Base-by-base conservation (phyloP, 2,113 vertebrate species). In the Atrichornis clamosus region DNA sequence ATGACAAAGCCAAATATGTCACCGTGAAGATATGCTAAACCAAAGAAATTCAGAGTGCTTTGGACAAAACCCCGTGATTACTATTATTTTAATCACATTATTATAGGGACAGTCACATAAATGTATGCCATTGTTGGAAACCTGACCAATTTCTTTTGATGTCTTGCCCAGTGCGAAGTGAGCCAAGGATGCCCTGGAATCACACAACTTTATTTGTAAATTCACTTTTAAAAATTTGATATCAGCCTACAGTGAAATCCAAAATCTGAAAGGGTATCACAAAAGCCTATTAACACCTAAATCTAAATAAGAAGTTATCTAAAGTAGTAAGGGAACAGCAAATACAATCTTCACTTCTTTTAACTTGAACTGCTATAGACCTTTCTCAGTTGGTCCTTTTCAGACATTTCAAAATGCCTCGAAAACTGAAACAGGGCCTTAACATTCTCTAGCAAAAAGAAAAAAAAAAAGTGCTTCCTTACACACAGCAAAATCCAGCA, bases 51-150 rank as follows among this genome's bases (percentile, higher is more conserved):
- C 73, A 88, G 70, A 92, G 32, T 69, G 84, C 85, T 93, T 70
- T 77, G 70, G 90, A 84, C 39, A 90, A 95, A 89, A 14, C 35
- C 33, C 46, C 63, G n/a, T n/a, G n/a, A 69, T 62, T 64, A 59
- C 85, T 78, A 88, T 26, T 88, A 77, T 87, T 96, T 97, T 93
- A 96, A 96, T 97, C 92, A 84, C 67, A 87, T 95, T 94, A 93
- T 96, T 96, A 89, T 30, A 86, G 84, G 52, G 70, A 64, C 89
- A 94, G 89, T 70, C 75, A 90, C 85, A 93, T 72, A 96, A 96
- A 87, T 64, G 47, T 33, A 87, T 78, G 73, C 32, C 21, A 32
- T 27, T 89, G 62, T 90, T 90, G 62, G 88, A 85, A 96, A 93
- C 32, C 21, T 77, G 41, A 94, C 46, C 86, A 49, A 49, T 69